phyloP scores from a whole-genome alignment of 2,888 invertebrate species.

The Orchesellides sinensis region DNA sequence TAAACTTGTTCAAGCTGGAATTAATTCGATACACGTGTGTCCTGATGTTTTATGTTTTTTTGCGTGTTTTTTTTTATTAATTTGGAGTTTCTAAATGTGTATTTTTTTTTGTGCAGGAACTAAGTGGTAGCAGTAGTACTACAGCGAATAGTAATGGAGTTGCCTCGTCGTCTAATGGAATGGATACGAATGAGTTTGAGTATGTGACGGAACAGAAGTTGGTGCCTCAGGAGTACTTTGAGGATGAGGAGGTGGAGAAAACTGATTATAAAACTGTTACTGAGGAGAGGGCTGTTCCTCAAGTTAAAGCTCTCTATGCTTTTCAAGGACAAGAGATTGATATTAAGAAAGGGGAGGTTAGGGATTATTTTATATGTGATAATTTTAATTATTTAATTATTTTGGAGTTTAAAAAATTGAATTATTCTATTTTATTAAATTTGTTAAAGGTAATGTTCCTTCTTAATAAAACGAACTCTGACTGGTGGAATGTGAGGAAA shows the following conservation, averaged over 20 bases:
- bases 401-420: not conserved
- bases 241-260: conserved; percentile 91
- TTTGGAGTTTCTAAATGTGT: no score
- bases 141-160: not conserved
- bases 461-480: conserved; percentile 95
- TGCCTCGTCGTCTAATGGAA: not conserved
- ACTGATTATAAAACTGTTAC: conserved; percentile 91
- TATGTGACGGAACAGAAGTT: conserved; percentile 82
- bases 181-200: not conserved
- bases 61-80: no score
- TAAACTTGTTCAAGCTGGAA: conserved; percentile 84
- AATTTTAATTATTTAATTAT: not conserved
- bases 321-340: conserved; percentile 93
- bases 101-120: no score
- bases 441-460: conserved; percentile 86
- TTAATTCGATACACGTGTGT: conserved; percentile 30
- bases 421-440: not conserved
- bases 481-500: conserved; percentile 99
- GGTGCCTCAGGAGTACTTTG: conserved; percentile 94
- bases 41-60: no score
- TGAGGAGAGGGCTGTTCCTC: conserved; percentile 91
- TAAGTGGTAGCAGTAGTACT: not conserved
- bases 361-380: not conserved
- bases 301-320: conserved; percentile 87
- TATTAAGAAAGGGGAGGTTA: conserved; percentile 91